phyloP scores from a whole-genome alignment of 1,140 invertebrate species.

The Scaptomyza graminum region DNA sequence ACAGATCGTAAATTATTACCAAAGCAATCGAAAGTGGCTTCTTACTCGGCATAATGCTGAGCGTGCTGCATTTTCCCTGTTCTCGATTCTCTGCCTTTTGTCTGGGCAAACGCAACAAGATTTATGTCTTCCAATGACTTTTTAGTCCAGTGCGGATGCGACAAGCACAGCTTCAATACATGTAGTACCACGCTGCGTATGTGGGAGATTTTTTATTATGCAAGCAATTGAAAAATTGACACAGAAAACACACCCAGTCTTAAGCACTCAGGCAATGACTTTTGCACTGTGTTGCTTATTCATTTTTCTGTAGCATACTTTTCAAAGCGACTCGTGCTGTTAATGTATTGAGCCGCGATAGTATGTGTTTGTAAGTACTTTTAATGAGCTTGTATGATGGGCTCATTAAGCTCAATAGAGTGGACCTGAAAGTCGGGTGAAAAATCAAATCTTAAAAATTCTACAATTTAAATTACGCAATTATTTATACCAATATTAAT shows the following conservation, averaged over 20 bases:
- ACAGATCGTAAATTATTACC: conserved; percentile 53
- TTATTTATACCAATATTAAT: no score
- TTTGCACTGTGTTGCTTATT: conserved; percentile 28
- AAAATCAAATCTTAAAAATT: no score
- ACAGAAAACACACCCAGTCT: conserved; percentile 22
- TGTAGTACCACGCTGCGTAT: conserved; percentile 60
- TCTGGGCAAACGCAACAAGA: conserved; percentile 3
- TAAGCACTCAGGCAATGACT: conserved; percentile 13
- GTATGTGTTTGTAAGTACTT: neutral
- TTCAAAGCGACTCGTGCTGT: conserved; percentile 28
- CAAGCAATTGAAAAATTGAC: conserved; percentile 55
- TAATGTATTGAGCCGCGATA: conserved; percentile 40
- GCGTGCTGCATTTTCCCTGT: neutral
- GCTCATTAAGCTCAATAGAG: conserved; percentile 20
- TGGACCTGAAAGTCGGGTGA: no score
- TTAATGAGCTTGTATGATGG: conserved; percentile 46
- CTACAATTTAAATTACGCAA: no score
- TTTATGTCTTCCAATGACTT: conserved; percentile 48
- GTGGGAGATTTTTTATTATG: conserved; percentile 63
- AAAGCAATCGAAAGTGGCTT: conserved; percentile 42
- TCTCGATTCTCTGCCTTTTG: conserved; percentile 16
- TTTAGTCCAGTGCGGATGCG: neutral
- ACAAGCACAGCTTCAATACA: conserved; percentile 45
- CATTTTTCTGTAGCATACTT: conserved; percentile 31
- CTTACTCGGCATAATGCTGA: conserved; percentile 20